Evolutionary conservation across 1,140 invertebrate species (phyloP).

Genomic region (Pteromalus puparum): DNA sequence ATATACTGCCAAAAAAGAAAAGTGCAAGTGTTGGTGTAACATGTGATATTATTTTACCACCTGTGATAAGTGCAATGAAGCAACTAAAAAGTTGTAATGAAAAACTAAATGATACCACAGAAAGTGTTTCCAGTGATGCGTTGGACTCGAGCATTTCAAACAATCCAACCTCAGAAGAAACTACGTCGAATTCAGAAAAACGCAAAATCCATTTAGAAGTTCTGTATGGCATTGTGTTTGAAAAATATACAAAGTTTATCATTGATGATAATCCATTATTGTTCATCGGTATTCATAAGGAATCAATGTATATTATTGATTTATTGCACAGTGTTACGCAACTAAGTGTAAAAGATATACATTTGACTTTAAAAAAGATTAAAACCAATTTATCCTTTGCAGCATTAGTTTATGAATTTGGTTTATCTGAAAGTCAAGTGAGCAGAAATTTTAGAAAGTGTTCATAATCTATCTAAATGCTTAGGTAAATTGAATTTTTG

Average conservation of each 20-base stretch:
- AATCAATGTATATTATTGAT: conserved; percentile 39
- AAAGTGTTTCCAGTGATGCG: neutral
- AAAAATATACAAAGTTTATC: conserved; percentile 16
- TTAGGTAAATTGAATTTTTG: conserved; percentile 25
- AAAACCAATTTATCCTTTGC: conserved; percentile 21
- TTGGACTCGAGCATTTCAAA: neutral
- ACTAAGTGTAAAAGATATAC: conserved; percentile 45
- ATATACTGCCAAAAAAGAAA: too few species aligned
- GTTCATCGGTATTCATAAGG: conserved; percentile 47
- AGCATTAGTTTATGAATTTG: conserved; percentile 52
- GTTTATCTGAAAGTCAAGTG: conserved; percentile 42
- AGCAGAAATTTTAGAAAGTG: conserved; percentile 43
- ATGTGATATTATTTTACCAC: too few species aligned
- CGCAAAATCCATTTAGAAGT: neutral
- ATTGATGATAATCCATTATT: conserved; percentile 43
- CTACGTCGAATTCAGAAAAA: neutral
- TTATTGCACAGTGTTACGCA: conserved; percentile 12
- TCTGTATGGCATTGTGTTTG: neutral
- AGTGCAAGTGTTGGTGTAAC: too few species aligned
- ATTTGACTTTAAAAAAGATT: conserved; percentile 40
- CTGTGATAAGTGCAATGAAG: too few species aligned
- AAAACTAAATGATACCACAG: neutral
- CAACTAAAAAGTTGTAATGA: too few species aligned
- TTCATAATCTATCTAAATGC: conserved; percentile 42
- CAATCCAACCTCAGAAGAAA: neutral